Conservation (phyloP, 53 echinoderm and acorn worm genomes). For the Henricia sp. region DNA sequence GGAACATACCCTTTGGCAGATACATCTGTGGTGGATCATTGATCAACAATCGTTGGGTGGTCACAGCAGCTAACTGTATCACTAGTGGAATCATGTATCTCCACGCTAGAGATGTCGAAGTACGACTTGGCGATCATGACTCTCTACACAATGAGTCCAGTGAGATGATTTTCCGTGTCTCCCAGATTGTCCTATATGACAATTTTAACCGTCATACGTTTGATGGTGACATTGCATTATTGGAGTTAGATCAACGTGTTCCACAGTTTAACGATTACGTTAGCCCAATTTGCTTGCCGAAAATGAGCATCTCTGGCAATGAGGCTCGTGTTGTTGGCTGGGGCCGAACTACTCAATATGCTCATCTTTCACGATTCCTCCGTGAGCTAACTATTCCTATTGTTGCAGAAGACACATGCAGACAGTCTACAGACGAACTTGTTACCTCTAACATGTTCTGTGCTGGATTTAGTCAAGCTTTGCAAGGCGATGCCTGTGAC, state of each 20-base stretch:
- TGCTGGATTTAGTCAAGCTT: conserved; percentile 73
- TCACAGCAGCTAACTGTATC: conserved; percentile 90
- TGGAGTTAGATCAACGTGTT: conserved; percentile 61
- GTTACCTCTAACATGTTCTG: conserved; percentile 91
- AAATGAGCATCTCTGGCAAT: conserved; percentile 28
- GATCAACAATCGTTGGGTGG: conserved; percentile 80
- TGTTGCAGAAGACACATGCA: conserved; percentile 49
- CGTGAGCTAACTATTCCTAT: conserved; percentile 76
- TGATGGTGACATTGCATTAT: conserved; percentile 83
- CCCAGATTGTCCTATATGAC: conserved; percentile 49
- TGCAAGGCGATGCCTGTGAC: conserved; percentile 75
- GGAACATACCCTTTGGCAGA: not conserved
- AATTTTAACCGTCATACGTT: conserved; percentile 55
- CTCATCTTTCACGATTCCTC: conserved; percentile 68
- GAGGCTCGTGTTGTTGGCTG: conserved; percentile 76
- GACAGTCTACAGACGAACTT: conserved; percentile 39
- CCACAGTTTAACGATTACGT: conserved; percentile 70
- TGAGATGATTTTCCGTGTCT: conserved; percentile 51
- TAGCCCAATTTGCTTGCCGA: conserved; percentile 84
- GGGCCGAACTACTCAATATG: conserved; percentile 70
- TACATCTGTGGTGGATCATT: conserved; percentile 82
- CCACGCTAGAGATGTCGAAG: conserved; percentile 18
- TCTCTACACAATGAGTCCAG: conserved; percentile 50
- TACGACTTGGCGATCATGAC: conserved; percentile 88
- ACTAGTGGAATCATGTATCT: not conserved